A percentile compares a stretch with the other conserved stretches of the same genome.
Conservation (phyloP, 2,113 vertebrate genomes). For the Prunella himalayana region DNA sequence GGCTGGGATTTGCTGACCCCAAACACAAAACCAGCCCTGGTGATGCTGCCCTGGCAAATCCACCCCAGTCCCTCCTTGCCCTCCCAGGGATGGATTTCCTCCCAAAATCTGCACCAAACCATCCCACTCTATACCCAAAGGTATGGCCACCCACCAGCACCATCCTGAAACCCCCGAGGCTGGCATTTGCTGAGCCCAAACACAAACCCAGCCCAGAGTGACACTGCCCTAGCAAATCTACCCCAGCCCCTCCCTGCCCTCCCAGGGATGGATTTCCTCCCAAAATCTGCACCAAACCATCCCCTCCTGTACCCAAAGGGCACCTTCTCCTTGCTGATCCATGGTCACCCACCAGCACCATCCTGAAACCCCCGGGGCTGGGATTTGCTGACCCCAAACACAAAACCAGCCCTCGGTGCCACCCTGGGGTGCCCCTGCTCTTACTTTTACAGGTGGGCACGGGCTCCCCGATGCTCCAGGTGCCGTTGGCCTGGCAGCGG, state of each 20-base stretch:
- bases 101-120: background rate
- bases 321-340: background rate
- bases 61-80: background rate
- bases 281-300: background rate
- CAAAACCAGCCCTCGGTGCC: accelerated
- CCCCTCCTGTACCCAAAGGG: no score
- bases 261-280: background rate
- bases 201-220: background rate
- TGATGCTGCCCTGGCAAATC: background rate
- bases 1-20: no score
- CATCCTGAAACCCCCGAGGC: background rate
- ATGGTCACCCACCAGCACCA: background rate
- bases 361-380: accelerated
- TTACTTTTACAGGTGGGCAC: conserved; percentile 90
- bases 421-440: background rate
- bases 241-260: no score
- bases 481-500: conserved; percentile 87
- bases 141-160: background rate
- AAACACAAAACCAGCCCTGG: no score
- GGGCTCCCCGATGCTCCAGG: conserved; percentile 89
- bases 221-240: background rate
- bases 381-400: accelerated
- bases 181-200: background rate
- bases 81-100: background rate
- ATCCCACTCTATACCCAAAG: background rate